Evolutionary conservation across 2,888 invertebrate species (phyloP).

Genomic region (Trissolcus japonicus): DNA sequence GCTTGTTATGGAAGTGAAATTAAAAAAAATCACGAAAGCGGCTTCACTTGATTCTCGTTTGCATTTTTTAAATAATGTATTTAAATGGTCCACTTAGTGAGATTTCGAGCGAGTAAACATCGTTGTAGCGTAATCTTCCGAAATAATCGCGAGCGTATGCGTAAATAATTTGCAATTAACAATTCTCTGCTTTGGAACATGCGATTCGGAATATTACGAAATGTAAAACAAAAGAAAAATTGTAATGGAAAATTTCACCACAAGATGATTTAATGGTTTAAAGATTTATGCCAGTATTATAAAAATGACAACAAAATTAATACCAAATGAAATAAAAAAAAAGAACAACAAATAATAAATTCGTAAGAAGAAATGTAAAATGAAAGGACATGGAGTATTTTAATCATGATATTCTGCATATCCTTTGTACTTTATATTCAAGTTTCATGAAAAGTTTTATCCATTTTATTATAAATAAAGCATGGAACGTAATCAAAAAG

Average conservation of each 20-base stretch:
- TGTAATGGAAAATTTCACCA: too few species aligned
- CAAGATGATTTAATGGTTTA: too few species aligned
- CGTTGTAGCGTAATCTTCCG: conserved; percentile 7
- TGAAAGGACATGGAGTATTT: too few species aligned
- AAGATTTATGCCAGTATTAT: too few species aligned
- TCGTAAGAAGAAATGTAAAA: too few species aligned
- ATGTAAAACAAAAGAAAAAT: too few species aligned
- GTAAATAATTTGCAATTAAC: conserved; percentile 28
- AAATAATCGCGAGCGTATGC: conserved; percentile 6
- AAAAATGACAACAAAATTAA: too few species aligned
- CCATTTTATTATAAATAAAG: conserved; percentile 21
- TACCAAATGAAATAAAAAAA: too few species aligned
- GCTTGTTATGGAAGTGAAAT: conserved; percentile 30
- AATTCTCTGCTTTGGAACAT: background rate
- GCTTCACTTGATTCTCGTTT: conserved; percentile 3
- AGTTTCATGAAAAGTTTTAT: background rate
- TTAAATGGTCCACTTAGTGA: conserved; percentile 1
- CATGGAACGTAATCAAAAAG: conserved; percentile 35
- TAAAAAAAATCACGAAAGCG: conserved; percentile 9
- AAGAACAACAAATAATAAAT: too few species aligned
- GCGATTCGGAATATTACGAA: background rate
- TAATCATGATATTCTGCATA: too few species aligned
- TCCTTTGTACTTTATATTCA: too few species aligned
- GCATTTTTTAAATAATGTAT: conserved; percentile 25
- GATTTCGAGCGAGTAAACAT: conserved; percentile 5